Conservation (phyloP, 1,140 invertebrate species). For the Leptinotarsa defecta region DNA sequence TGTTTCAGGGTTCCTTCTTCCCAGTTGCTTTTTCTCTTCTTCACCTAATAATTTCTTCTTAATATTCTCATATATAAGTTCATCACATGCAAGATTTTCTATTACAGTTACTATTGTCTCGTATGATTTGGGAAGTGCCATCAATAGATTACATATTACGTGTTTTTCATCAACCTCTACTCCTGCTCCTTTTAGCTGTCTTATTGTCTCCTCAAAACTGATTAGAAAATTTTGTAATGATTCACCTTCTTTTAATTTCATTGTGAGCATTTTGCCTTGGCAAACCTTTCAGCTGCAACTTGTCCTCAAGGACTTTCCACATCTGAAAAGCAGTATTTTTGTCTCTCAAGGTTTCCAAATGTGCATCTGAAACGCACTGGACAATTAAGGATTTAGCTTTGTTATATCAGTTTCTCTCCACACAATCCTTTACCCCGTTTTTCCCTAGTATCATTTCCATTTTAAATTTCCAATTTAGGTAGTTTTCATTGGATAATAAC, state of each 20-base stretch:
- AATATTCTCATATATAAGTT: background rate
- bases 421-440: constrained; percentile 23
- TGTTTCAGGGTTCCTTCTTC: too few relatives aligned
- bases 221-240: too few relatives aligned
- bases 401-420: constrained; percentile 16
- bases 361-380: constrained; percentile 28
- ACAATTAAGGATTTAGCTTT: constrained; percentile 29
- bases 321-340: too few relatives aligned
- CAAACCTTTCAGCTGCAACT: constrained; percentile 4
- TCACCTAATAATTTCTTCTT: too few relatives aligned
- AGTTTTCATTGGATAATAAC: too few relatives aligned
- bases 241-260: constrained; percentile 32
- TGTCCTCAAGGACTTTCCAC: too few relatives aligned
- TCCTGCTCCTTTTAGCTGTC: too few relatives aligned
- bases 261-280: constrained; percentile 32
- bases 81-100: constrained; percentile 22
- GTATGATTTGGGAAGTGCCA: constrained; percentile 32
- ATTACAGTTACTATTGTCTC: constrained; percentile 34
- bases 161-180: constrained; percentile 11
- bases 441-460: constrained; percentile 31
- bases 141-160: constrained; percentile 31
- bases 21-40: too few relatives aligned
- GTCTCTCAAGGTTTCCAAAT: constrained; percentile 31
- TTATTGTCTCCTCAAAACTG: too few relatives aligned
- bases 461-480: background rate